These are phyloP conservation scores for Heteromormyrus szaboi DNA, from an alignment of 2,797 vertebrate species.

Conservation along the genomic window DNA sequence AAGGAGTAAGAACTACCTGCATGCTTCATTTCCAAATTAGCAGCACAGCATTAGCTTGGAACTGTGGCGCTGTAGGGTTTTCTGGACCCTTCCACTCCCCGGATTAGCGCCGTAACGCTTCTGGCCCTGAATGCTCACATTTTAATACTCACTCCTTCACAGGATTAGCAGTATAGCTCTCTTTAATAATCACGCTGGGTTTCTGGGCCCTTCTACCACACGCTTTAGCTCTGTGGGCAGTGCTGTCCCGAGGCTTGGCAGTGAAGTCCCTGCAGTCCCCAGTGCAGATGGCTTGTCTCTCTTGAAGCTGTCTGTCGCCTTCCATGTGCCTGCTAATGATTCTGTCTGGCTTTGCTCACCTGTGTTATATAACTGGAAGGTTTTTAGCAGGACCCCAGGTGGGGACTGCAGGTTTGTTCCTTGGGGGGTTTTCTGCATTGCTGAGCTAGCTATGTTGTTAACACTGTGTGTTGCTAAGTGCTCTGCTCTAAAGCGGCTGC, in stretches of 20 bases:
- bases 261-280: background rate
- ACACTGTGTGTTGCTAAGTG: background rate
- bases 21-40: background rate
- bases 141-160: background rate
- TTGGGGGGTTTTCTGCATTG: background rate
- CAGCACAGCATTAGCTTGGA: background rate
- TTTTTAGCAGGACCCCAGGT: background rate
- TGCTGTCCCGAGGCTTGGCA: background rate
- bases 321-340: background rate
- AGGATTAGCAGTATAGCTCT: background rate
- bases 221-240: background rate
- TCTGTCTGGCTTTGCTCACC: background rate
- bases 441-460: background rate
- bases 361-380: background rate
- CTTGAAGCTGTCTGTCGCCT: background rate
- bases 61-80: background rate
- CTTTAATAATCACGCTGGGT: background rate
- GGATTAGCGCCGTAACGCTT: background rate
- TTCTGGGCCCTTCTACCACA: background rate
- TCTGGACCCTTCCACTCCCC: background rate
- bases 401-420: background rate
- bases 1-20: constrained; percentile 78
- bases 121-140: background rate
- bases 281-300: background rate
- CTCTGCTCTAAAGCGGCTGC: background rate